phyloP scores from a whole-genome alignment of 2,113 vertebrate species.

The Mungos mungo region DNA sequence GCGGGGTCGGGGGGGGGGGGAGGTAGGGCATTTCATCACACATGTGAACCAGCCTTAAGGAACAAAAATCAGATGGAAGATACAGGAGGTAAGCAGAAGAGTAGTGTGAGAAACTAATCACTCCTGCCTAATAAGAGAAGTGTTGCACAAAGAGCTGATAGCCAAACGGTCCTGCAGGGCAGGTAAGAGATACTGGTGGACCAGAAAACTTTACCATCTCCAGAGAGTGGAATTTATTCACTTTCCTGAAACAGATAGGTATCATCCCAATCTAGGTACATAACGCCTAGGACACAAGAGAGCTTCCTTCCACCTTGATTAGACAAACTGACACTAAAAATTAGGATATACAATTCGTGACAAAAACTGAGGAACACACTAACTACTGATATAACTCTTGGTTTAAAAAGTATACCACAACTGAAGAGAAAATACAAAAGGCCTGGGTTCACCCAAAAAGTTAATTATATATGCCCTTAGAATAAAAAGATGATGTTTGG shows the following conservation, averaged over 20 bases:
- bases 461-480: background rate
- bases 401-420: background rate
- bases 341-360: background rate
- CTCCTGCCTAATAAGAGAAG: background rate
- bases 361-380: background rate
- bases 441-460: background rate
- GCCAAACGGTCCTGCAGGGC: background rate
- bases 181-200: background rate
- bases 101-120: background rate
- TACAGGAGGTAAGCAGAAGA: background rate
- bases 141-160: background rate
- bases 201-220: background rate
- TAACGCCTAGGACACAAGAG: background rate
- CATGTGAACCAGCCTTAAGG: background rate
- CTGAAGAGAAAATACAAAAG: background rate
- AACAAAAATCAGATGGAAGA: background rate
- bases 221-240: background rate
- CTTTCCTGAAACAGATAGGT: background rate
- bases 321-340: slow-evolving; percentile 41
- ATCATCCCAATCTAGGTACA: background rate
- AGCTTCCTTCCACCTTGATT: background rate
- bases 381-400: background rate
- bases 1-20: too few species aligned
- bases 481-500: slow-evolving; percentile 39
- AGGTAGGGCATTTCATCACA: background rate